Conservation (phyloP, 2,113 vertebrate genomes). For the Halcyon malimbica region DNA sequence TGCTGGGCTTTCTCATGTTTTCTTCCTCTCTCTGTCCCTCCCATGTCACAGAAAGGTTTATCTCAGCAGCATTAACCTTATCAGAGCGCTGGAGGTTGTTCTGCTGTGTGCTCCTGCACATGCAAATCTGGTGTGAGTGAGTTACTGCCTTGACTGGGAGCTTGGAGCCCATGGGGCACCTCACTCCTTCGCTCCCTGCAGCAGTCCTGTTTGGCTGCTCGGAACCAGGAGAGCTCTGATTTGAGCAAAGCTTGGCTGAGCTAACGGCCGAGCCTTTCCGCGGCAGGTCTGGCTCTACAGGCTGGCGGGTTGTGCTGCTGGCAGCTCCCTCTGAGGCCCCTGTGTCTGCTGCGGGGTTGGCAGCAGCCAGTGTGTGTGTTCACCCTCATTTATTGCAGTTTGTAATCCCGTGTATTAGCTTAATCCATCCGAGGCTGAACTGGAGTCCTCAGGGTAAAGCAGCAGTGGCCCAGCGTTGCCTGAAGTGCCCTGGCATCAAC, state of each 20-base stretch:
- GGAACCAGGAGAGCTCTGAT: neutral
- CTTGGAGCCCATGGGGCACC: neutral
- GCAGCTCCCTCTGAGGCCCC: neutral
- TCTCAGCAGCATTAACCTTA: neutral
- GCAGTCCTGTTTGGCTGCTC: neutral
- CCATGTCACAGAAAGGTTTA: neutral
- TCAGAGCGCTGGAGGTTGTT: neutral
- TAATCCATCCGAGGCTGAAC: neutral
- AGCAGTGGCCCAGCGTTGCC: neutral
- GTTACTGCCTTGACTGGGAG: neutral
- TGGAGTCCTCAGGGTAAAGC: neutral
- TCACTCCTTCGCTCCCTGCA: fast-evolving
- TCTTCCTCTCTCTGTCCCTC: neutral
- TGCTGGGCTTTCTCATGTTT: neutral
- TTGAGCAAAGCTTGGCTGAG: neutral
- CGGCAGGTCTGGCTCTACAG: neutral
- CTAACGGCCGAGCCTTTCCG: neutral
- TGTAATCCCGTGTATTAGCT: neutral
- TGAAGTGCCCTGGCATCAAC: neutral
- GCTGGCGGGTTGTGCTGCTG: neutral
- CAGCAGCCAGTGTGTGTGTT: neutral
- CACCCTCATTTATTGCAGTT: neutral
- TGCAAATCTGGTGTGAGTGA: fast-evolving
- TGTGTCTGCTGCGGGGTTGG: neutral
- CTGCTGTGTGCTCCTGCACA: neutral